Evolutionary conservation across 2,797 vertebrate genomes (phyloP).

Genomic region (Leptatherina wallacei): DNA sequence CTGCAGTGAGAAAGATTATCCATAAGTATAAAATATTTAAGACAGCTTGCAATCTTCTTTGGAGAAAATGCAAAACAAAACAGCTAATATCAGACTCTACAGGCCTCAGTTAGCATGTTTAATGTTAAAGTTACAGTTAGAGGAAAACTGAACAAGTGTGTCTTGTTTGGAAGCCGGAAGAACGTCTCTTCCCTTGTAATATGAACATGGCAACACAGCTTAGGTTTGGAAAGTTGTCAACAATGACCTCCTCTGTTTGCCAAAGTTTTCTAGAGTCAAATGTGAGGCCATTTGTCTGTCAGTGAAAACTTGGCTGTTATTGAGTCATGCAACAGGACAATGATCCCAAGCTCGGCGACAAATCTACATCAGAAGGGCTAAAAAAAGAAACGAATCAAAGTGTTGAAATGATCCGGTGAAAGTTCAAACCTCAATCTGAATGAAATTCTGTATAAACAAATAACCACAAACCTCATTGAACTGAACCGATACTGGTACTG

Average conservation of each 20-base stretch:
- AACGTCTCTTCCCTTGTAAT: neutral
- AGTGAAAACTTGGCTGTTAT: neutral
- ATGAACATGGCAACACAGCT: neutral
- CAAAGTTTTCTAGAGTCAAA: neutral
- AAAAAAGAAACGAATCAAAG: too few relatives aligned
- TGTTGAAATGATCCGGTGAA: too few relatives aligned
- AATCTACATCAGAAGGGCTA: too few relatives aligned
- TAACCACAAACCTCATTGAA: neutral
- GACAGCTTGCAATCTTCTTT: neutral
- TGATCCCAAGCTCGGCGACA: too few relatives aligned
- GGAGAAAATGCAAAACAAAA: neutral
- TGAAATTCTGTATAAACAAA: neutral
- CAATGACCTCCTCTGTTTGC: neutral
- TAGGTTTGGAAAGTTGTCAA: neutral
- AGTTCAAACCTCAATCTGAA: too few relatives aligned
- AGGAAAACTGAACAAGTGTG: neutral
- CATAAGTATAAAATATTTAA: neutral
- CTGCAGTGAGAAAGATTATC: too few relatives aligned
- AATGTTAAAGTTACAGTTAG: neutral
- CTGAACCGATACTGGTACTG: neutral
- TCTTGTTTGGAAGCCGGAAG: neutral
- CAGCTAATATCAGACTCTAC: neutral
- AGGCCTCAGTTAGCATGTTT: neutral
- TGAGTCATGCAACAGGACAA: neutral
- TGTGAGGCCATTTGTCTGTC: neutral